These are phyloP conservation scores for Panopea generosa DNA, from an alignment of 2,888 invertebrate genomes.

Conservation along the genomic window DNA sequence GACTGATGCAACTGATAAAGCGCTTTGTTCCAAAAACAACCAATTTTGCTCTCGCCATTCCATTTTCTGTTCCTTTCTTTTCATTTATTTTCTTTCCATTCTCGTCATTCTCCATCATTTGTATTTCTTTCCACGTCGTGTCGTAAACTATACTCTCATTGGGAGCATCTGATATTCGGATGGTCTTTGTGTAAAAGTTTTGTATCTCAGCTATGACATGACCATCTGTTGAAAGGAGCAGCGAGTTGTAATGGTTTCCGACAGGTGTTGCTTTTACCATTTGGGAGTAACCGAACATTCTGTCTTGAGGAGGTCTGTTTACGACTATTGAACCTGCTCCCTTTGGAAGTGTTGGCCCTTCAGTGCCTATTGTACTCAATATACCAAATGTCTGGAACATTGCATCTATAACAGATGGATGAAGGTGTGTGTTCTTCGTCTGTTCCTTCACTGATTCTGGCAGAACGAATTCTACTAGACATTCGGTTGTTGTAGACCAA, in stretches of 20 bases:
- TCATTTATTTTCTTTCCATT: slow-evolving; percentile 4
- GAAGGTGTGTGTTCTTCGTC: slow-evolving; percentile 55
- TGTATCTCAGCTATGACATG: slow-evolving; percentile 66
- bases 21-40: slow-evolving; percentile 19
- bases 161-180: slow-evolving; percentile 32
- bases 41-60: not conserved
- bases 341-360: slow-evolving; percentile 61
- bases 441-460: slow-evolving; percentile 55
- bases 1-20: slow-evolving; percentile 15
- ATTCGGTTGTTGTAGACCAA: slow-evolving; percentile 56
- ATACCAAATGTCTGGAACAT: slow-evolving; percentile 67
- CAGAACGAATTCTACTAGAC: slow-evolving; percentile 57
- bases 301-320: slow-evolving; percentile 49
- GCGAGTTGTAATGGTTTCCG: slow-evolving; percentile 60
- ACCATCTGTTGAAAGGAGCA: slow-evolving; percentile 63
- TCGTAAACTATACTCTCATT: slow-evolving; percentile 39
- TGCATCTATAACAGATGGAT: slow-evolving; percentile 69
- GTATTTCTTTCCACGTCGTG: slow-evolving; percentile 17
- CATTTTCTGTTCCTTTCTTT: not conserved
- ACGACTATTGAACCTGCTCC: slow-evolving; percentile 51
- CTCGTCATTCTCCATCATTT: not conserved
- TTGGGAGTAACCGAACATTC: slow-evolving; percentile 65
- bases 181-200: slow-evolving; percentile 49
- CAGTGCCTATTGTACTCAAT: slow-evolving; percentile 37
- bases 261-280: slow-evolving; percentile 48